Evolutionary conservation across 2,797 vertebrate species (phyloP).

Genomic region (Rhinophrynus dorsalis): DNA sequence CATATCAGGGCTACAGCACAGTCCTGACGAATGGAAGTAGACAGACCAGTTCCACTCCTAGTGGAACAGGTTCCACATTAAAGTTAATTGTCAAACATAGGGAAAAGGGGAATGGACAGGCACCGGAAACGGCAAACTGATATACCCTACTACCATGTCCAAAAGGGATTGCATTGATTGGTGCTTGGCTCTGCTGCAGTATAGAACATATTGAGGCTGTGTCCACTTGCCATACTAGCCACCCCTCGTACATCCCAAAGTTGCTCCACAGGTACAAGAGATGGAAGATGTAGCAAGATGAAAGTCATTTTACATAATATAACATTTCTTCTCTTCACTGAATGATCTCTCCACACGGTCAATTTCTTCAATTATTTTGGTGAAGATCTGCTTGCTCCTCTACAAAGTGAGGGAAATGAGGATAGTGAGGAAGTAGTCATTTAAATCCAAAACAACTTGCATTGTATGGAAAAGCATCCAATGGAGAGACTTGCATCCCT

Average conservation of each 20-base stretch:
- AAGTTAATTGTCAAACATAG: not conserved
- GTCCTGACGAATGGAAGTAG: not conserved
- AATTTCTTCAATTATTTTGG: conserved; percentile 60
- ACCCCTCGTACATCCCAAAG: rapidly evolving
- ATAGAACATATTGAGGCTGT: not conserved
- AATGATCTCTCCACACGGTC: conserved; percentile 57
- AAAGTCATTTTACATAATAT: conserved; percentile 48
- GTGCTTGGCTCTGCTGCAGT: not conserved
- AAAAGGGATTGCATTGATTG: conserved; percentile 1
- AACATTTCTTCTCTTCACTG: conserved; percentile 46
- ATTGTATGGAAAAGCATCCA: no score
- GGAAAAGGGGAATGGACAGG: not conserved
- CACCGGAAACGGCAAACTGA: not conserved
- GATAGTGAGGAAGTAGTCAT: not conserved
- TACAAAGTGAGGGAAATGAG: conserved; percentile 20
- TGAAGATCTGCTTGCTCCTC: conserved; percentile 56
- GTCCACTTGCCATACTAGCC: not conserved
- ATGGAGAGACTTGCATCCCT: no score
- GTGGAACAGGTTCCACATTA: not conserved
- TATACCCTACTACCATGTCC: not conserved
- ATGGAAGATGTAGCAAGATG: rapidly evolving
- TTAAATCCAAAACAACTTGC: no score
- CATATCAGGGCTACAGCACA: not conserved
- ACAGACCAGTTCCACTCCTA: not conserved
- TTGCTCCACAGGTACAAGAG: rapidly evolving